A percentile compares a stretch with the other conserved stretches of the same genome.
Conservation (phyloP, 2,113 vertebrate genomes). For the Dasyornis broadbenti region DNA sequence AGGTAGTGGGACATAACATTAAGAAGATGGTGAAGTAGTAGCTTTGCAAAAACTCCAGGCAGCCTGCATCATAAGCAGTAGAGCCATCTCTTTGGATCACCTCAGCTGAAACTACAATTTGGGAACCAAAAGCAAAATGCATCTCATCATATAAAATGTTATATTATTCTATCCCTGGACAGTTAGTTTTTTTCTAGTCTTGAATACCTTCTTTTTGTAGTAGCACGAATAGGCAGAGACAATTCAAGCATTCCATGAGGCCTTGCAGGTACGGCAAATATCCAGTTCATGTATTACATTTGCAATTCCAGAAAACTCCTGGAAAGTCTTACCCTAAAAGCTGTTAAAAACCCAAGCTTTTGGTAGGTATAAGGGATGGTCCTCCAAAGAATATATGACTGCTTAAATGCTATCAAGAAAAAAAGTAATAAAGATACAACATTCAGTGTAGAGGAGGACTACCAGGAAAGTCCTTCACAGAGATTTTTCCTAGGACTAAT, state of each 20-base stretch:
- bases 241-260: neutral
- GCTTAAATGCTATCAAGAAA: neutral
- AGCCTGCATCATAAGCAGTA: neutral
- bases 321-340: neutral
- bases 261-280: neutral
- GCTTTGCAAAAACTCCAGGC: neutral
- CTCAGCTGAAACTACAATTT: neutral
- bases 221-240: neutral
- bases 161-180: neutral
- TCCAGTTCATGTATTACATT: neutral
- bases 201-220: neutral
- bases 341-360: neutral
- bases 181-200: rapidly evolving
- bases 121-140: neutral
- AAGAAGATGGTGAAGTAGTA: neutral
- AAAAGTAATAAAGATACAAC: neutral
- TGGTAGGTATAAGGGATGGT: neutral
- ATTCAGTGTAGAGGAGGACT: neutral
- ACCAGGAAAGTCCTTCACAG: neutral
- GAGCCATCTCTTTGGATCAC: neutral
- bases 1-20: neutral
- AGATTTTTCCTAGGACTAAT: neutral
- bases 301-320: neutral
- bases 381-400: neutral
- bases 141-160: too few relatives aligned